A percentile compares a stretch with the other conserved stretches of the same genome.
These are phyloP conservation scores for Diphyllodes magnificus DNA, from an alignment of 2,113 vertebrate genomes.

Conservation along the genomic window DNA sequence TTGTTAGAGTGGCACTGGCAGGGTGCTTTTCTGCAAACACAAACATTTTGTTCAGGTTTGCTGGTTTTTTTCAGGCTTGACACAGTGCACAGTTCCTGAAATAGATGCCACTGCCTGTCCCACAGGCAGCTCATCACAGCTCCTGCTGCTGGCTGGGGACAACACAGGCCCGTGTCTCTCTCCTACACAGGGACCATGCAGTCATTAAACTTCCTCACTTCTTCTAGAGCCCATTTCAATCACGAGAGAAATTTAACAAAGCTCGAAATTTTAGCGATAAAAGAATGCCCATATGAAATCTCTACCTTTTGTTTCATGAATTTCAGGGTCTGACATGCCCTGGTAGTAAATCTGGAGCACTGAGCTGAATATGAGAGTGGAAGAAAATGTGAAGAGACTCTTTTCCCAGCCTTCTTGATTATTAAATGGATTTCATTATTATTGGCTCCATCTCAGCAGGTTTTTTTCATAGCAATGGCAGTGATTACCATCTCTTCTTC, in stretches of 20 bases:
- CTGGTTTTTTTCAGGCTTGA: neutral
- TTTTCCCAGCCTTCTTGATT: neutral
- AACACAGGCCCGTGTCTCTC: neutral
- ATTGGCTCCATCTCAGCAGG: constrained; percentile 19
- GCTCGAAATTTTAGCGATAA: neutral
- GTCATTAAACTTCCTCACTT: neutral
- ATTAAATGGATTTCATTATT: constrained; percentile 17
- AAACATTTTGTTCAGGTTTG: neutral
- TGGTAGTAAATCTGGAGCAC: neutral
- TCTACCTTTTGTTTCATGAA: neutral
- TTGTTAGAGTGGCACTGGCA: neutral
- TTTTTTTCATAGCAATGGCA: neutral
- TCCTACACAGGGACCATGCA: rapidly evolving
- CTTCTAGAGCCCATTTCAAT: neutral
- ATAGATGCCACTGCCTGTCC: neutral
- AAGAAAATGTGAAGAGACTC: neutral
- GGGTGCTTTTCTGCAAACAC: neutral
- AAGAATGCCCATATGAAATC: neutral
- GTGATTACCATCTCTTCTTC: constrained; percentile 21
- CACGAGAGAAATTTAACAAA: neutral
- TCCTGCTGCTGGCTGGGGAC: neutral
- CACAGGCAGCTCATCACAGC: neutral
- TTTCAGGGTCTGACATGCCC: neutral
- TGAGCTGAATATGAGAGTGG: neutral
- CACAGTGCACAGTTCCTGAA: neutral